Percentiles rank a stretch among this genome's conserved stretches.
These are phyloP conservation scores for Cassiopea xamachana DNA, from an alignment of 30 jellyfish, hydroid and myxozoan species.

Conservation along the genomic window DNA sequence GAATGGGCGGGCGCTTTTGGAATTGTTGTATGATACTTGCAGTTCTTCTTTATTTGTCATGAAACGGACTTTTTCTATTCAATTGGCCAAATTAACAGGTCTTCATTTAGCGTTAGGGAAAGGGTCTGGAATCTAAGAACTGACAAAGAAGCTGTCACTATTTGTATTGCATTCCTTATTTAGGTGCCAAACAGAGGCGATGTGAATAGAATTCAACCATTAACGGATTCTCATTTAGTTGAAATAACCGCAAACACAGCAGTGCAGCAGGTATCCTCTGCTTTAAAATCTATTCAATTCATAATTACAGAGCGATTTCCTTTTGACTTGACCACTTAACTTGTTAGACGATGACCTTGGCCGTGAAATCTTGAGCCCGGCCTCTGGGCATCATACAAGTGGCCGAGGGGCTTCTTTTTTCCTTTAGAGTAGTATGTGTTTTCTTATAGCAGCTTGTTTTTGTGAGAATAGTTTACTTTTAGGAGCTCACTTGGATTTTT, in stretches of 20 bases:
- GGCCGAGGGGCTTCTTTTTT: not conserved
- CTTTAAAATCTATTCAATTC: slow-evolving; percentile 5
- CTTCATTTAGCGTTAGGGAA: not conserved
- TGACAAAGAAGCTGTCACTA: not conserved
- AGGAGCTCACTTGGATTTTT: too few species aligned
- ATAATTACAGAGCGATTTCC: slow-evolving; percentile 9
- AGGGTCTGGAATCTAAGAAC: not conserved
- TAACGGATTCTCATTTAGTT: slow-evolving; percentile 91
- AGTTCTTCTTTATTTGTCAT: too few species aligned
- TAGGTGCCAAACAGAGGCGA: slow-evolving; percentile 84
- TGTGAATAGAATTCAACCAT: slow-evolving; percentile 63
- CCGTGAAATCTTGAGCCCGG: not conserved
- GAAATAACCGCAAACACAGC: slow-evolving; percentile 79
- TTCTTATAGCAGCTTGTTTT: too few species aligned
- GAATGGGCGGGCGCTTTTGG: not conserved
- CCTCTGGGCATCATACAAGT: not conserved
- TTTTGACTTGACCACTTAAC: slow-evolving; percentile 9
- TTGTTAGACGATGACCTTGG: not conserved
- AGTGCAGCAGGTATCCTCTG: slow-evolving; percentile 85
- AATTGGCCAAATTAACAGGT: not conserved
- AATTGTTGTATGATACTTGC: not conserved
- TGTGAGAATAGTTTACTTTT: too few species aligned
- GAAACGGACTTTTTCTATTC: not conserved
- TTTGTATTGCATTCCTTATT: not conserved
- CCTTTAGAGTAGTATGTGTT: too few species aligned